Evolutionary conservation across 2,797 vertebrate species (phyloP).

Genomic region (Lemur catta): DNA sequence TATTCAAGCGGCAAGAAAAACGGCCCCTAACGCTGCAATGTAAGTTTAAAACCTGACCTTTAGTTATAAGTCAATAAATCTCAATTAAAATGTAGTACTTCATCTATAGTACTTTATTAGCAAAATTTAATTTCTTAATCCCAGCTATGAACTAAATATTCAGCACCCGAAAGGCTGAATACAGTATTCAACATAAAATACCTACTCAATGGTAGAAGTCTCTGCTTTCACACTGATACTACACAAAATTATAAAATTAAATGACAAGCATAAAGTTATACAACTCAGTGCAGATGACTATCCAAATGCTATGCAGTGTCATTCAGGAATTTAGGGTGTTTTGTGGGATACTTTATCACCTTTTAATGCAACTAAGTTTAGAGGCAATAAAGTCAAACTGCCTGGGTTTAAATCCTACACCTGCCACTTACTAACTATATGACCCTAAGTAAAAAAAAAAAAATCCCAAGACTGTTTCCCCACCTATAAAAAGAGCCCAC

Average conservation of each 20-base stretch:
- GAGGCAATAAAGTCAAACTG: background rate
- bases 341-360: background rate
- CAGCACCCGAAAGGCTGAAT: conserved; percentile 17
- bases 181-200: conserved; percentile 19
- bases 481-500: background rate
- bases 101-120: background rate
- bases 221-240: background rate
- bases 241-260: background rate
- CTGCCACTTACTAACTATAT: background rate
- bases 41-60: conserved; percentile 45
- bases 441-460: background rate
- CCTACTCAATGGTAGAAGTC: background rate
- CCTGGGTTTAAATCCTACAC: background rate
- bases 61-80: background rate
- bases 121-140: background rate
- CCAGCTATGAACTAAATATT: background rate
- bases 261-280: background rate
- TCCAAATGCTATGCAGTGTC: background rate
- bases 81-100: conserved; percentile 20
- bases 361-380: background rate
- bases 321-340: background rate
- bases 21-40: background rate
- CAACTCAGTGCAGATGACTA: background rate
- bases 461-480: background rate
- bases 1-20: conserved; percentile 43